Base-by-base conservation (phyloP, 2,113 vertebrate species). In the Cottus gobio region DNA sequence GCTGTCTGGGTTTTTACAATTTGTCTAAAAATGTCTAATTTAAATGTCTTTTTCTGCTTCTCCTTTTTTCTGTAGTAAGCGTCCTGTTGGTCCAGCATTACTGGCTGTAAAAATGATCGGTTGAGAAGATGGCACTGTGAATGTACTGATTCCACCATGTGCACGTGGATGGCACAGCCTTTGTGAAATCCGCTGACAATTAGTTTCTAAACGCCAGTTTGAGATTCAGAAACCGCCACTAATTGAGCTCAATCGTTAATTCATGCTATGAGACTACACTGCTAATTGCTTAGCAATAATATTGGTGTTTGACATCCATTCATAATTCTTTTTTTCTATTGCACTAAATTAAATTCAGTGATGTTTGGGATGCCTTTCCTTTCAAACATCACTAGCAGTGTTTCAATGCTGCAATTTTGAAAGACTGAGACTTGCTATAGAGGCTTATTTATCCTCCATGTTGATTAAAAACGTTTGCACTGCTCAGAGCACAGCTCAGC, bases 21-120 rank as follows among this genome's bases (percentile, higher is more conserved):
- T 52, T 71, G 2, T 57, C 18, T 54, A 4, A 52, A 54, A 3
- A 39, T 42, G 24, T 72, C 18, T 44, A 3, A 52, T 56, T 31
- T 12, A 0, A 20, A 46, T 52, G 0, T 5, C 0, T 36, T 0
- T 36, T 26, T 44, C 22, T 71, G 2, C 20, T 20, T 67, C 13
- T n/a, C 36, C 15, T 8, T 2, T 26, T 54, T 4, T 16, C 20
- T 72, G 46, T 7, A 90, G 85, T 76, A 68, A 86, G 13, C 24
- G 0, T 50, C 22, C 64, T 87, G 70, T 0, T 63, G 15, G 0
- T 76, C 24, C 87, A 77, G 1, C 0, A 58, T 22, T 79, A 15
- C 68, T 74, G 4, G 7, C 0, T 66, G 4, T 80, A 1, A 80
- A 31, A 15, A 1, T 0, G 0, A 12, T 3, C 7, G 9, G 3